Evolutionary conservation across 2,113 vertebrate genomes (phyloP).

Genomic region (Entelurus aequoreus): DNA sequence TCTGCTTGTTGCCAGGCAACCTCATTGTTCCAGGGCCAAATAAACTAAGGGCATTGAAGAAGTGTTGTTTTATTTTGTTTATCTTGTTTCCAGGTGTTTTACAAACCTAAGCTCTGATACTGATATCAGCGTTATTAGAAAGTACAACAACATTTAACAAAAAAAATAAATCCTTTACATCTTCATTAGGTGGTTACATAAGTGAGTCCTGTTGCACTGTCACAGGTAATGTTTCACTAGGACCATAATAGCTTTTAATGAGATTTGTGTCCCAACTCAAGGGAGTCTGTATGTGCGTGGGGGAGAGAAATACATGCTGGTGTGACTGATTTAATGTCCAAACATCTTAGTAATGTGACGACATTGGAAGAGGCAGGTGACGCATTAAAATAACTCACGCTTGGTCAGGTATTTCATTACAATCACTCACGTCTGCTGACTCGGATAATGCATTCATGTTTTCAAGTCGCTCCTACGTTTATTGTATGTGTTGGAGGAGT

Average conservation of each 20-base stretch:
- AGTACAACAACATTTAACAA: no score
- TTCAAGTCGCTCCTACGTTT: background rate
- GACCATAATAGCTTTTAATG: slow-evolving; percentile 26
- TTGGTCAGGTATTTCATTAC: slow-evolving; percentile 50
- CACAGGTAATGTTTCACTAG: background rate
- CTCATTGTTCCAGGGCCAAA: background rate
- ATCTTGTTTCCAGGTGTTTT: background rate
- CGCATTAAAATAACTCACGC: slow-evolving; percentile 46
- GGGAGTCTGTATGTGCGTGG: background rate
- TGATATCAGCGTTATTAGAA: background rate
- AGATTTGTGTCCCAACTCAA: slow-evolving; percentile 15
- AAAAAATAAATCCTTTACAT: no score
- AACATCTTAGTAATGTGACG: slow-evolving; percentile 31
- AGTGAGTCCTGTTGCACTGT: no score
- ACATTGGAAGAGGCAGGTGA: slow-evolving; percentile 41
- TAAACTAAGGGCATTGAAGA: background rate
- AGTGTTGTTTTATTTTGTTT: background rate
- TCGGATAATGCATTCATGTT: slow-evolving; percentile 28
- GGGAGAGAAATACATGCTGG: slow-evolving; percentile 9
- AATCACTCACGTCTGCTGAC: slow-evolving; percentile 32
- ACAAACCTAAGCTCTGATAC: background rate
- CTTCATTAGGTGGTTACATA: no score
- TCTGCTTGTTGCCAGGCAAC: background rate
- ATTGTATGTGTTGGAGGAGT: slow-evolving; percentile 13
- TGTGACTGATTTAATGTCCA: slow-evolving; percentile 30